Conservation (phyloP, 2,888 invertebrate genomes). For the Pristionchus mayeri region DNA sequence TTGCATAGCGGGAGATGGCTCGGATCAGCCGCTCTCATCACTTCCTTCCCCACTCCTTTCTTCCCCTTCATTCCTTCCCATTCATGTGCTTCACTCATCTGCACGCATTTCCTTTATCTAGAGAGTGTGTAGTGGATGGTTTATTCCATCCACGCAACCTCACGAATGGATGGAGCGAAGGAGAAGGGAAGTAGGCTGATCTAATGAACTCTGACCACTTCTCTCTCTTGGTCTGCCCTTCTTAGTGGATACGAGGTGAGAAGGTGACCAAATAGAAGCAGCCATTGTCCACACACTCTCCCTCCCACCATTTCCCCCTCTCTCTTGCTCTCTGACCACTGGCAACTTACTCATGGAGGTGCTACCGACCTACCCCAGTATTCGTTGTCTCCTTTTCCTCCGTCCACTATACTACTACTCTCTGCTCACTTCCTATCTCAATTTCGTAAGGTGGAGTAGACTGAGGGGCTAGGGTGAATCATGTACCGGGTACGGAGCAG, state of each 20-base stretch:
- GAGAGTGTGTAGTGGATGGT: not conserved
- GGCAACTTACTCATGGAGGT: too few relatives aligned
- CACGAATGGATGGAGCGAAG: not conserved
- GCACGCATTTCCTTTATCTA: not conserved
- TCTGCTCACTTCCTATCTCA: slow-evolving; percentile 7
- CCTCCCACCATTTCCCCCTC: not conserved
- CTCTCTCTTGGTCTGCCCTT: not conserved
- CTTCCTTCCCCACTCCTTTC: not conserved
- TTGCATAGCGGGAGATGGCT: slow-evolving; percentile 11
- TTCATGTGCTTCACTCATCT: not conserved
- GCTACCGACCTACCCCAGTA: too few relatives aligned
- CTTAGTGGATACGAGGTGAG: not conserved
- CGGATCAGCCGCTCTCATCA: slow-evolving; percentile 4
- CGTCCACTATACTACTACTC: not conserved
- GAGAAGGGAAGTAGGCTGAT: too few relatives aligned
- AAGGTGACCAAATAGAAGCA: slow-evolving; percentile 33
- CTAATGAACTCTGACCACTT: slow-evolving; percentile 29
- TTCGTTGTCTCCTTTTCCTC: too few relatives aligned
- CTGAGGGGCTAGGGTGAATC: not conserved
- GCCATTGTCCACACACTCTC: not conserved
- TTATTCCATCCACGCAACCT: not conserved
- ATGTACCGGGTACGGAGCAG: slow-evolving; percentile 3
- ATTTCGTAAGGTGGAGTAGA: slow-evolving; percentile 7
- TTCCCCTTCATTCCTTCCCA: not conserved
- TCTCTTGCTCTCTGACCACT: too few relatives aligned